Base-by-base conservation (phyloP, 2,797 vertebrate species). In the Coregonus suidteri region DNA sequence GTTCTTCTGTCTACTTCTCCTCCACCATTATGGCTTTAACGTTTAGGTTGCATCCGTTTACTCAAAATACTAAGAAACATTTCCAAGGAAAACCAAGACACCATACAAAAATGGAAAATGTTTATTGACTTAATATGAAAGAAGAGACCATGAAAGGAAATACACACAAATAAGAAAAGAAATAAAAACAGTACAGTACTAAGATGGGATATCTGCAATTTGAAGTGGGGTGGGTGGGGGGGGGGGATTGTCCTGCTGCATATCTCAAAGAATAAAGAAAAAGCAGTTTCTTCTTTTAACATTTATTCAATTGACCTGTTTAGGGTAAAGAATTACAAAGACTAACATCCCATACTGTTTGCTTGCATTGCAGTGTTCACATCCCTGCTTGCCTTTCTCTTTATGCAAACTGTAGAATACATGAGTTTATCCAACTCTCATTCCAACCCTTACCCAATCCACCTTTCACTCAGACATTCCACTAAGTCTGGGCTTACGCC, bases 121-220 rank as follows among this genome's bases (percentile, higher is more conserved):
- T 95, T 95, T 94, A 94, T 94, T 95, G 88, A 91, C 80, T 88
- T 86, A 86, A 87, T 87, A 88, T 84, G 74, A 85, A 82, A 84
- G 79, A 82, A 88, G 87, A 92, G 35, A 37, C 76, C 76, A 78
- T 84, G 78, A 83, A 84, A 56, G 69, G 81, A 72, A 87, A 88
- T 79, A 87, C 71, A 78, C 77, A 77, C 88, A 2, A 41, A 41
- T 2, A 47, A 47, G 41, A 9, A 25, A 25, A 25, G 25, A 47
- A 47, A 37, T 1, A 75, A 35, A 66, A 70, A 54, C 37, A 76
- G 83, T 87, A 93, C 87, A 94, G 91, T 91, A 91, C 85, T 92
- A 79, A 88, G 88, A 84, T 30, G 30, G 31, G 51, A 64, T 37
- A 47, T 16, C 52, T 20, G 6, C 30, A 72, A 71, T 62, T 15